A percentile compares a stretch with the other conserved stretches of the same genome.
phyloP scores from a whole-genome alignment of 1,140 invertebrate genomes.

The Helicorthomorpha holstii region DNA sequence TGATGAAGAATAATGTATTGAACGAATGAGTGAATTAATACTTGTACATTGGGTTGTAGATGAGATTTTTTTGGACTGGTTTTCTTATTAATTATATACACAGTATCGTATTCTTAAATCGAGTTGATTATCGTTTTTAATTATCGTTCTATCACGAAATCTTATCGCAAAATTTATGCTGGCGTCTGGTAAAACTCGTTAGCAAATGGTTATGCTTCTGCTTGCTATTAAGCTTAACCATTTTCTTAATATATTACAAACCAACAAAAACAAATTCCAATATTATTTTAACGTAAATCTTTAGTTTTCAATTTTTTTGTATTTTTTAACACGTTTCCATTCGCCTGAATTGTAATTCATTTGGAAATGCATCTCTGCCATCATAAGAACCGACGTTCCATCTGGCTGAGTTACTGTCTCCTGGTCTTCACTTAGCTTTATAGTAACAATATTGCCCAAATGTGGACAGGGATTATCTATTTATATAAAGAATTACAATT shows the following conservation, averaged over 20 bases:
- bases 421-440: constrained; percentile 74
- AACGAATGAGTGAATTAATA: too few species aligned
- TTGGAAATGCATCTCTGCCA: constrained; percentile 85
- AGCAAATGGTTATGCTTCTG: too few species aligned
- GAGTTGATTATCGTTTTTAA: too few species aligned
- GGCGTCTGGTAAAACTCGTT: too few species aligned
- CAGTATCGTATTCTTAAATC: too few species aligned
- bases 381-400: constrained; percentile 49
- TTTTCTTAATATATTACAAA: background rate
- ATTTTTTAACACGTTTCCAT: constrained; percentile 79
- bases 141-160: too few species aligned
- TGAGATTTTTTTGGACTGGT: too few species aligned
- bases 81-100: too few species aligned
- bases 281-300: background rate
- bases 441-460: constrained; percentile 78
- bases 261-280: background rate
- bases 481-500: constrained; percentile 19
- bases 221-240: background rate
- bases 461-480: constrained; percentile 86
- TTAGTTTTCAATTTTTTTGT: constrained; percentile 12
- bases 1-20: too few species aligned
- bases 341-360: constrained; percentile 92
- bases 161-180: too few species aligned
- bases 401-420: constrained; percentile 59
- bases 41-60: too few species aligned